Evolutionary conservation across 2,888 invertebrate species (phyloP).

Genomic region (Tholera decimalis): DNA sequence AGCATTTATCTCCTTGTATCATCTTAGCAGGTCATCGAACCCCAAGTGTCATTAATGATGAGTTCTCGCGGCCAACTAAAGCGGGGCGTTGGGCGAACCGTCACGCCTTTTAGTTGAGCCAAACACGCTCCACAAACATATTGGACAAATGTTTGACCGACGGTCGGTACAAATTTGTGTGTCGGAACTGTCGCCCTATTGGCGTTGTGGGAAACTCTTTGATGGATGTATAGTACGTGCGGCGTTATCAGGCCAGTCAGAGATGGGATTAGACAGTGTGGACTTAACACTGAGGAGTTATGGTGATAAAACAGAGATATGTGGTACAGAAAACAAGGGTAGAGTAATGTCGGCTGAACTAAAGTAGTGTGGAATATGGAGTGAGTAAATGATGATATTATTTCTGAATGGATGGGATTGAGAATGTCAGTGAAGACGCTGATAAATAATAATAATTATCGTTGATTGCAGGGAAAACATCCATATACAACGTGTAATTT

Average conservation of each 20-base stretch:
- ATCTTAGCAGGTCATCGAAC: conserved; percentile 55
- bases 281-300: conserved; percentile 20
- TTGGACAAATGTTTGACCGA: conserved; percentile 77
- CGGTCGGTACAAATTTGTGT: conserved; percentile 80
- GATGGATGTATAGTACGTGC: conserved; percentile 65
- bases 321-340: conserved; percentile 11
- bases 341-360: neutral
- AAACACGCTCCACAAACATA: conserved; percentile 78
- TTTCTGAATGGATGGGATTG: too few relatives aligned
- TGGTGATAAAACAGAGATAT: conserved; percentile 33
- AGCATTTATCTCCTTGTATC: conserved; percentile 19
- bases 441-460: too few relatives aligned
- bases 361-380: neutral
- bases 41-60: conserved; percentile 61
- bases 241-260: conserved; percentile 34
- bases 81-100: conserved; percentile 78
- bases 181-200: conserved; percentile 80
- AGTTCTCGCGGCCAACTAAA: conserved; percentile 70
- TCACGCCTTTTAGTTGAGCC: conserved; percentile 86
- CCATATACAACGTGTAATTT: too few relatives aligned
- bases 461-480: too few relatives aligned
- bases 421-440: too few relatives aligned
- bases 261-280: conserved; percentile 40
- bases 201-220: conserved; percentile 63
- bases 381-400: neutral